These are phyloP conservation scores for Papilio aristodemus DNA, from an alignment of 1,140 invertebrate species.

Conservation along the genomic window DNA sequence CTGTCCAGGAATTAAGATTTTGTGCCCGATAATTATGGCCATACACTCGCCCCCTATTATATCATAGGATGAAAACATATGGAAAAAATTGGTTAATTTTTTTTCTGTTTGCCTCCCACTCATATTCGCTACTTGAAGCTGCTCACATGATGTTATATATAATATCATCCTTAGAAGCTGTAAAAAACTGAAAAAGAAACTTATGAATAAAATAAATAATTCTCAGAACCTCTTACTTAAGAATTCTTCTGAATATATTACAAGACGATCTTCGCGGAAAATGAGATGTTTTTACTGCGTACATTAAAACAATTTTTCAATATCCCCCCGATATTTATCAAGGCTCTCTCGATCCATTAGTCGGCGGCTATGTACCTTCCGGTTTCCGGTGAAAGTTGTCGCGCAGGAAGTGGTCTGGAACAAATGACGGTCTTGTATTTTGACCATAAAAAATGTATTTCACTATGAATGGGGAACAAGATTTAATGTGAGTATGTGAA, in stretches of 20 bases:
- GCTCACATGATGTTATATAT: no score
- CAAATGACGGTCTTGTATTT: conserved; percentile 27
- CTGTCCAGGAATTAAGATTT: background rate
- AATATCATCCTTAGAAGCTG: no score
- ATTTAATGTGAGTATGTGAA: background rate
- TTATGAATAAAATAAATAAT: background rate
- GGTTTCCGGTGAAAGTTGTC: conserved; percentile 28
- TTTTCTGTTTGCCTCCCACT: no score
- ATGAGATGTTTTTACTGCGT: conserved; percentile 9
- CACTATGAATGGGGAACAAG: conserved; percentile 5
- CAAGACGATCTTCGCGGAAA: background rate
- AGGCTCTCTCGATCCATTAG: conserved; percentile 32
- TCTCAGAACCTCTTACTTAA: conserved; percentile 1
- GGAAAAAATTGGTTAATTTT: no score
- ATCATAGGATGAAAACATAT: no score
- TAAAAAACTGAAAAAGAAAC: conserved; percentile 35
- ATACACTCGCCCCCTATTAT: no score
- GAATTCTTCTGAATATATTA: background rate
- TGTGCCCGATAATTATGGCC: no score
- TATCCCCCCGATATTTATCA: conserved; percentile 34
- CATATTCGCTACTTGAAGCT: no score
- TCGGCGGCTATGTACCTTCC: conserved; percentile 28
- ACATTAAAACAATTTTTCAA: conserved; percentile 34
- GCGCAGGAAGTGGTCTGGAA: conserved; percentile 32
- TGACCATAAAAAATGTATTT: conserved; percentile 24